phyloP scores from a whole-genome alignment of 2,888 invertebrate genomes.

The Caenorhabditis sp. region DNA sequence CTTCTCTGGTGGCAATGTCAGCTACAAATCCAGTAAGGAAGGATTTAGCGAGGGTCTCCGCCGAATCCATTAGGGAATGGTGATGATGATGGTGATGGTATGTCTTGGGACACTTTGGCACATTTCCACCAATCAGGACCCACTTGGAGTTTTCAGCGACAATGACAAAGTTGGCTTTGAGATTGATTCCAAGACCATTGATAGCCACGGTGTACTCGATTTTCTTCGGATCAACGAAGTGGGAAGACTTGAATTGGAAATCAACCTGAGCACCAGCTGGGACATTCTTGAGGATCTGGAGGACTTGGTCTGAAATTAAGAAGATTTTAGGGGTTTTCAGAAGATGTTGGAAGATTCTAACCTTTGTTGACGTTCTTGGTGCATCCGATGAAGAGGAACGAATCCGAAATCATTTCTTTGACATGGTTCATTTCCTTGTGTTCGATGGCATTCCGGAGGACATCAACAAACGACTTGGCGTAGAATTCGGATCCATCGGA shows the following conservation, averaged over 20 bases:
- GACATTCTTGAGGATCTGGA: neutral
- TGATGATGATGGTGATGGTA: too few relatives aligned
- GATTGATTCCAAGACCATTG: neutral
- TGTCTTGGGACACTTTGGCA: neutral
- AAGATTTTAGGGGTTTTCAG: neutral
- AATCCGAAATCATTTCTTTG: neutral
- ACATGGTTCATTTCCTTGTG: neutral
- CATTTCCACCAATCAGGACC: neutral
- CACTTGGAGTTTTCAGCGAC: neutral
- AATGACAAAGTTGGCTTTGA: neutral
- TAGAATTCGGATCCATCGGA: neutral
- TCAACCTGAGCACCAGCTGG: neutral
- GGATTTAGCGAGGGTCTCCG: too few relatives aligned
- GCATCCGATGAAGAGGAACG: neutral
- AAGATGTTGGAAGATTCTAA: neutral
- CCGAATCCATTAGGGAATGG: too few relatives aligned
- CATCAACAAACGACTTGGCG: neutral
- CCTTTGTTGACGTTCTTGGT: neutral
- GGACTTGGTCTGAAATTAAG: neutral
- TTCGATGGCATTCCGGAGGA: neutral
- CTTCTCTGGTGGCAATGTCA: too few relatives aligned
- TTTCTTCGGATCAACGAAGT: neutral
- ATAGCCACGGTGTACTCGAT: conserved; percentile 1
- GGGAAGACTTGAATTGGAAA: neutral
- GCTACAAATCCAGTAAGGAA: too few relatives aligned